Evolutionary conservation across 2,113 vertebrate genomes (phyloP).

Genomic region (Crypturellus undulatus): DNA sequence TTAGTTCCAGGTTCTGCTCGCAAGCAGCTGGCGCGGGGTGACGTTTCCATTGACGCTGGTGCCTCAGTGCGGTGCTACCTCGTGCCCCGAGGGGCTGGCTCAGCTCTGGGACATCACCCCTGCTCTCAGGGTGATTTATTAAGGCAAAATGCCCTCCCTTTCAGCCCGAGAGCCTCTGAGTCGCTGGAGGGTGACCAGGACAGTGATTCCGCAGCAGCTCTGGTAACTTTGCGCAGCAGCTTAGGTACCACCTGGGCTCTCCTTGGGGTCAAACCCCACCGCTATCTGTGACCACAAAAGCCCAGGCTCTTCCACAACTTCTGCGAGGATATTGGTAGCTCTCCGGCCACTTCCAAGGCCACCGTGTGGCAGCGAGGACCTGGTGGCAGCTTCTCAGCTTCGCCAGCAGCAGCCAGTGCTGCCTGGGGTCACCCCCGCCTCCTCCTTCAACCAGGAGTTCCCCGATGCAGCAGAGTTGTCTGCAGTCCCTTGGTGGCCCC

Average conservation of each 20-base stretch:
- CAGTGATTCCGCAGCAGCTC: background rate
- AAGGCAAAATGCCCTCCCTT: background rate
- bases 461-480: background rate
- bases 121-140: background rate
- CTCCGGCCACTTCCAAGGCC: background rate
- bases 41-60: background rate
- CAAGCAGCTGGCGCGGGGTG: background rate
- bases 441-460: background rate
- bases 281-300: background rate
- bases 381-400: too few species aligned
- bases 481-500: background rate
- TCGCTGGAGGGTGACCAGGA: accelerated
- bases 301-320: background rate
- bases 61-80: accelerated
- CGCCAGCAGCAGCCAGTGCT: background rate
- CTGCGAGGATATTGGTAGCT: background rate
- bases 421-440: background rate
- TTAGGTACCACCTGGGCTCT: background rate
- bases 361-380: too few species aligned
- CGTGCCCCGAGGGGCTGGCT: background rate
- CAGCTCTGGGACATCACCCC: accelerated
- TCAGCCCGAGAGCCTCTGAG: accelerated
- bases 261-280: background rate
- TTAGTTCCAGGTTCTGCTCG: constrained; percentile 3
- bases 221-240: background rate